Evolutionary conservation across 2,888 invertebrate species (phyloP).

Genomic region (Thereva unica): DNA sequence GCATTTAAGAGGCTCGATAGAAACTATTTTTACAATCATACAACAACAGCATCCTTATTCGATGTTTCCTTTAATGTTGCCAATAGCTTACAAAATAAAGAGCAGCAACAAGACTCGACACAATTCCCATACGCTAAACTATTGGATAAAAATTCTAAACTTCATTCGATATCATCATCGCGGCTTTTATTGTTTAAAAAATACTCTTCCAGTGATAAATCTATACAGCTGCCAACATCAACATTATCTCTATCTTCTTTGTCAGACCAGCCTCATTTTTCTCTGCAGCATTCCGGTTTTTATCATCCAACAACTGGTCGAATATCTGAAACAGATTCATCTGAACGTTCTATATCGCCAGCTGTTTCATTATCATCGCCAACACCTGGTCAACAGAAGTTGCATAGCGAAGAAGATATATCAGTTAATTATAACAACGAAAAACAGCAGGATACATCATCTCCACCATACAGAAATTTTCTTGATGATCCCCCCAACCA

Average conservation of each 20-base stretch:
- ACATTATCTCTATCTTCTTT: conserved; percentile 26
- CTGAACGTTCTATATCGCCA: conserved; percentile 29
- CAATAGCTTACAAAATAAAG: conserved; percentile 20
- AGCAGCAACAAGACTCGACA: conserved; percentile 22
- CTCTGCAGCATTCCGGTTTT: conserved; percentile 11
- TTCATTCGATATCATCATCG: conserved; percentile 27
- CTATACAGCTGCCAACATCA: conserved; percentile 24
- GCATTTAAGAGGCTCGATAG: conserved; percentile 23
- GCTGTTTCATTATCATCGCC: conserved; percentile 14
- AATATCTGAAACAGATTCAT: conserved; percentile 32
- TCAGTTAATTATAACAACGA: conserved; percentile 11
- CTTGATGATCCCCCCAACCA: conserved; percentile 14
- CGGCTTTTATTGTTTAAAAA: conserved; percentile 21
- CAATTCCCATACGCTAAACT: conserved; percentile 20
- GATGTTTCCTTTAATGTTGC: conserved; percentile 36
- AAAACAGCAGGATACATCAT: conserved; percentile 1
- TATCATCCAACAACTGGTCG: conserved; percentile 24
- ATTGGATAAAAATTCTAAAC: conserved; percentile 18
- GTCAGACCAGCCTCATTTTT: conserved; percentile 22
- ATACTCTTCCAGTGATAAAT: conserved; percentile 28
- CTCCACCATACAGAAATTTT: conserved; percentile 8
- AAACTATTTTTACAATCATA: conserved; percentile 23
- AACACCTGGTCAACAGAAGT: neutral
- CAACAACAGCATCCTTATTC: conserved; percentile 33
- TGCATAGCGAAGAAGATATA: neutral